A percentile compares a stretch with the other conserved stretches of the same genome.
Evolutionary conservation across 2,888 invertebrate genomes (phyloP).

Genomic region (Ectemnius lituratus): DNA sequence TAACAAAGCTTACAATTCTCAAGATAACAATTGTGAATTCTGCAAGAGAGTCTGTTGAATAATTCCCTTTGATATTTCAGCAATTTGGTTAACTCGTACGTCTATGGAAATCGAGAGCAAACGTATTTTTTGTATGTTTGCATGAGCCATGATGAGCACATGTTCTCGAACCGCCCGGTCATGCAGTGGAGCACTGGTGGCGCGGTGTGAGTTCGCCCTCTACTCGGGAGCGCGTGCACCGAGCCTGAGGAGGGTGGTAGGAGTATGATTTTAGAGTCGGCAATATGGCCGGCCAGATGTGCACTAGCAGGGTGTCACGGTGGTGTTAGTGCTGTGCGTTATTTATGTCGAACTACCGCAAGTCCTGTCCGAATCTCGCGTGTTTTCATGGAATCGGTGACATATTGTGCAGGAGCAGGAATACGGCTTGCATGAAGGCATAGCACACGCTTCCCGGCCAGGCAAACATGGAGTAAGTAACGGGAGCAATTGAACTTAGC

Average conservation of each 20-base stretch:
- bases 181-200: neutral
- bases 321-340: slow-evolving; percentile 75
- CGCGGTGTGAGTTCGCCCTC: slow-evolving; percentile 34
- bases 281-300: slow-evolving; percentile 77
- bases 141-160: neutral
- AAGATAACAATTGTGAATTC: no score
- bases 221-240: slow-evolving; percentile 36
- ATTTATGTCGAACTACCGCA: slow-evolving; percentile 77
- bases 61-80: no score
- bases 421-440: slow-evolving; percentile 74
- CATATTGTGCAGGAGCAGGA: slow-evolving; percentile 74
- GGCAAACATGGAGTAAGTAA: slow-evolving; percentile 76
- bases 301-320: slow-evolving; percentile 75
- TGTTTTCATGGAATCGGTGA: slow-evolving; percentile 78
- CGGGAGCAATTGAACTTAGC: slow-evolving; percentile 6
- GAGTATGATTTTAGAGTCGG: slow-evolving; percentile 61
- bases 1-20: no score
- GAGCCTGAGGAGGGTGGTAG: slow-evolving; percentile 52
- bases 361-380: slow-evolving; percentile 76
- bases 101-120: no score
- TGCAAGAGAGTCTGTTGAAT: no score
- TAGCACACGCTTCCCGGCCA: slow-evolving; percentile 74
- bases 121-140: no score
- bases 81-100: no score
- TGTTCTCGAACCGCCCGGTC: no score